phyloP scores from a whole-genome alignment of 2,888 invertebrate genomes.

The Acronicta psi region DNA sequence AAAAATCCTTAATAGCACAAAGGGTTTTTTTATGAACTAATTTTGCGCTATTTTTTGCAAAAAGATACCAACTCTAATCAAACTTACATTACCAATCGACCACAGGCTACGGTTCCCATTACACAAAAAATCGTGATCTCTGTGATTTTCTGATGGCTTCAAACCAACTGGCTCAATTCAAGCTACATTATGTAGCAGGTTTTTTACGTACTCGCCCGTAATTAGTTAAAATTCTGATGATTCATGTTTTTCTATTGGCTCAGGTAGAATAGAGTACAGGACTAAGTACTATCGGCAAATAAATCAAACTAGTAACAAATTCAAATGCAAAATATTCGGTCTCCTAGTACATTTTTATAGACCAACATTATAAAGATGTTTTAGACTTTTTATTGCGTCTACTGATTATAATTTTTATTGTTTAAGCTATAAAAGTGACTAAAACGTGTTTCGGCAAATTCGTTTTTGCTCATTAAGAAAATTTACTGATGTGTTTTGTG shows the following conservation, averaged over 20 bases:
- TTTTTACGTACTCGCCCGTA: conserved; percentile 78
- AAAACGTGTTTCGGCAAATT: conserved; percentile 34
- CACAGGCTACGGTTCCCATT: conserved; percentile 44
- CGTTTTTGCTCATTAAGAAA: conserved; percentile 22
- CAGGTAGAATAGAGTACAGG: conserved; percentile 70
- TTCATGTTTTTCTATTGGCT: conserved; percentile 85
- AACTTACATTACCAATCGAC: conserved; percentile 44
- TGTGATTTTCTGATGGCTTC: conserved; percentile 77
- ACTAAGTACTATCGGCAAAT: conserved; percentile 68
- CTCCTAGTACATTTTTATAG: conserved; percentile 24
- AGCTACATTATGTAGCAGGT: conserved; percentile 76
- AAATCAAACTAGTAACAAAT: conserved; percentile 36
- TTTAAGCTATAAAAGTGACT: conserved; percentile 31
- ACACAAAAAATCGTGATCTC: conserved; percentile 61
- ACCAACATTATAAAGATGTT: conserved; percentile 38
- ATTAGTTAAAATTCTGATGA: conserved; percentile 88
- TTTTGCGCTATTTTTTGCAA: conserved; percentile 16
- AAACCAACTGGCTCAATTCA: conserved; percentile 74
- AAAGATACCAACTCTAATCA: conserved; percentile 43
- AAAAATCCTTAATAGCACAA: conserved; percentile 1
- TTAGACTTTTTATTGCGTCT: conserved; percentile 42
- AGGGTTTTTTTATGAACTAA: conserved; percentile 8
- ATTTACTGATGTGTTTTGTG: conserved; percentile 4
- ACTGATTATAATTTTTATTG: conserved; percentile 52
- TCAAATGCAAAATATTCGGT: conserved; percentile 22